phyloP scores from a whole-genome alignment of 2,113 vertebrate species.

The Macrotis lagotis region DNA sequence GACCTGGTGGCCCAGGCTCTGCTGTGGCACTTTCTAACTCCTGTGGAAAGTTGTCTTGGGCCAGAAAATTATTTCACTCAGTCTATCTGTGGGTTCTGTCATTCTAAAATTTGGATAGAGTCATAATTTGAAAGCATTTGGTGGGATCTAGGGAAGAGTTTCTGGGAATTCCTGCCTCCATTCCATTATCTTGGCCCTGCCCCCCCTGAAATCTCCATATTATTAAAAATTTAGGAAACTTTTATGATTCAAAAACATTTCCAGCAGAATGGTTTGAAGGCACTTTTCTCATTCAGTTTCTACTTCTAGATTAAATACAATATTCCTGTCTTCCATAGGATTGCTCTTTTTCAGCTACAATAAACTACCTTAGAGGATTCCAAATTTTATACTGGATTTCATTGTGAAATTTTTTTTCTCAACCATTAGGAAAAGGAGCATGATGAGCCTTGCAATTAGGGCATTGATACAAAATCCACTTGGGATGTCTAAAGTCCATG shows the following conservation, averaged over 20 bases:
- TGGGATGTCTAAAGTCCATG: neutral
- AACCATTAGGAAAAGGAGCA: neutral
- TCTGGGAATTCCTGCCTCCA: too few species aligned
- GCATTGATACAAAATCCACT: neutral
- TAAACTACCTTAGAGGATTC: neutral
- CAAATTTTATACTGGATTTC: neutral
- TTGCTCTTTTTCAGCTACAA: constrained; percentile 4
- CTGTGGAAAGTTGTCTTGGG: too few species aligned
- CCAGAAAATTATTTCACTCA: too few species aligned
- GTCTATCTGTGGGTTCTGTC: too few species aligned
- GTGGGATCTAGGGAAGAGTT: too few species aligned
- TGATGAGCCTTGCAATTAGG: neutral
- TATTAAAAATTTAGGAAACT: neutral
- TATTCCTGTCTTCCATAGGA: neutral
- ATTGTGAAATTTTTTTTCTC: neutral
- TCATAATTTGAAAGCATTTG: too few species aligned
- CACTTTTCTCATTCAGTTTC: neutral
- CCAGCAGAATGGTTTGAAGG: neutral
- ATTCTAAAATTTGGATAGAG: too few species aligned
- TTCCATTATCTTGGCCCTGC: too few species aligned
- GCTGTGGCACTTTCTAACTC: too few species aligned
- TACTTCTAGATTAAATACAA: neutral
- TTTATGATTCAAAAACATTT: neutral
- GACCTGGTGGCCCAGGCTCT: too few species aligned
- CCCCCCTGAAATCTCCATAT: neutral